Evolutionary conservation across 1,140 invertebrate species (phyloP).

Genomic region (Diachasma alloeum): DNA sequence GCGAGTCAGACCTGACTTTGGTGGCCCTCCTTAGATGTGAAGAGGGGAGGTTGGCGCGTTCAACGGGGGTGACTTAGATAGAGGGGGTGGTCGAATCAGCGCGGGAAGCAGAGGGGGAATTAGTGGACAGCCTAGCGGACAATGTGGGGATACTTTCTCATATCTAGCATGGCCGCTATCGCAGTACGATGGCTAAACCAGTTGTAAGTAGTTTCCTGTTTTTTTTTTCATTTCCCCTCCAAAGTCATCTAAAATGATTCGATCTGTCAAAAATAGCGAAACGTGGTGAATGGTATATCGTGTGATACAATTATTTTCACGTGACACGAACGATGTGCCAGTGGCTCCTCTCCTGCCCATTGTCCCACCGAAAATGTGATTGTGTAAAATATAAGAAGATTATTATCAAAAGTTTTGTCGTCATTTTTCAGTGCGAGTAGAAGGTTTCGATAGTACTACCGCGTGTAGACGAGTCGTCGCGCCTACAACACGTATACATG

Average conservation of each 20-base stretch:
- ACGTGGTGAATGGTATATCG: too few relatives aligned
- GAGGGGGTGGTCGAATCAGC: conserved; percentile 57
- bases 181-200: conserved; percentile 65
- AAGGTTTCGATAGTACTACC: not conserved
- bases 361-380: not conserved
- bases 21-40: conserved; percentile 42
- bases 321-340: not conserved
- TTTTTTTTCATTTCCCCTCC: conserved; percentile 14
- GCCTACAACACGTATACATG: not conserved
- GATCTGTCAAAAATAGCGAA: not conserved
- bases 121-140: conserved; percentile 62
- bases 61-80: conserved; percentile 35
- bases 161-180: conserved; percentile 67
- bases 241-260: not conserved
- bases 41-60: conserved; percentile 41
- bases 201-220: conserved; percentile 58
- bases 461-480: not conserved
- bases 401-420: not conserved
- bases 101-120: conserved; percentile 61
- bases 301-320: too few relatives aligned
- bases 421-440: not conserved
- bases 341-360: not conserved
- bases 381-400: not conserved
- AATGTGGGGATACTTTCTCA: conserved; percentile 66
- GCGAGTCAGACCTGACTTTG: conserved; percentile 51